phyloP scores from a whole-genome alignment of 2,113 vertebrate genomes.

The Geococcyx californianus region DNA sequence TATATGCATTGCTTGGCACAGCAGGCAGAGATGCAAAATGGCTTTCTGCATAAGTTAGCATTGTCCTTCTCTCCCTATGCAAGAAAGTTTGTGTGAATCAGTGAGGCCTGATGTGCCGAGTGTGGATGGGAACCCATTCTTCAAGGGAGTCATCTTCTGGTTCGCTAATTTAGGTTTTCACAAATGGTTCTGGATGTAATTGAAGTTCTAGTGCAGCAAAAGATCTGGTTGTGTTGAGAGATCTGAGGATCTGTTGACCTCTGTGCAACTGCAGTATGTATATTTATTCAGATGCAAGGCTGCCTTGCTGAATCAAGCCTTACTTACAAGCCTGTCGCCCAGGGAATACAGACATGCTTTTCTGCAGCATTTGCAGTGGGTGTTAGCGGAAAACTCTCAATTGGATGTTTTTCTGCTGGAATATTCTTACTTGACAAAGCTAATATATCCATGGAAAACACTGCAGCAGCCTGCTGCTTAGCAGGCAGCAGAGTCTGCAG shows the following conservation, averaged over 20 bases:
- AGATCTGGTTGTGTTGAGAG: accelerated
- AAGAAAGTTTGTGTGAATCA: background rate
- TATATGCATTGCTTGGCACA: background rate
- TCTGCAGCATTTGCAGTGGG: background rate
- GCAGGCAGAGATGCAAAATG: background rate
- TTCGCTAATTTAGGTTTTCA: background rate
- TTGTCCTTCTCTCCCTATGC: background rate
- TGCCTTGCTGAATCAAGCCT: background rate
- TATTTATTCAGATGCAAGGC: background rate
- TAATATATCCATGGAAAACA: background rate
- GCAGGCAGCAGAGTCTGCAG: background rate
- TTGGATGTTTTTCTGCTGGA: background rate
- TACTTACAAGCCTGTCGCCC: background rate
- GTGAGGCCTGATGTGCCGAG: background rate
- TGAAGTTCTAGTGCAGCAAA: background rate
- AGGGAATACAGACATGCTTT: background rate
- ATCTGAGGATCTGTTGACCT: background rate
- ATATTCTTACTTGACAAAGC: background rate
- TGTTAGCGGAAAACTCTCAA: background rate
- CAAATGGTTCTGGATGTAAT: background rate
- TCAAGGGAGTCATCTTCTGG: background rate
- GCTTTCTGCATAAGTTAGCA: background rate
- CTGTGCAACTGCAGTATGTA: background rate
- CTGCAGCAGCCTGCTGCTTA: background rate
- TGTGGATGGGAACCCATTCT: background rate